Percentiles rank a stretch among this genome's conserved stretches.
These are phyloP conservation scores for Thelaira solivaga DNA, from an alignment of 2,888 invertebrate genomes.

Conservation along the genomic window DNA sequence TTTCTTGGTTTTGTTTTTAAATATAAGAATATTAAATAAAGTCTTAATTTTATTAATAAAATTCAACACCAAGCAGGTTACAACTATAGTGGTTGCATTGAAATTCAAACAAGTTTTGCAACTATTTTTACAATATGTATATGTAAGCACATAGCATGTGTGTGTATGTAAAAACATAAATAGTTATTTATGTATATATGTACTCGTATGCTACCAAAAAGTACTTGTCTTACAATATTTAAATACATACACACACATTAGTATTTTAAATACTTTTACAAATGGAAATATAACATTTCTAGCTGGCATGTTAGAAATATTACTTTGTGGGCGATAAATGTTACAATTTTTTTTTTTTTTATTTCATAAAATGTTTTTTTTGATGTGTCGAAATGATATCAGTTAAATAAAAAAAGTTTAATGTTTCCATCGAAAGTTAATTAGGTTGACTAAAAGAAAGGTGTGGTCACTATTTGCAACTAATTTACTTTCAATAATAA, in stretches of 20 bases:
- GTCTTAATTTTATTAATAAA: not conserved
- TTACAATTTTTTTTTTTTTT: constrained; percentile 9
- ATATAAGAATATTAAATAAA: constrained; percentile 10
- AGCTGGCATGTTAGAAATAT: constrained; percentile 28
- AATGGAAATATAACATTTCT: constrained; percentile 24
- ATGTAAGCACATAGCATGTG: not conserved
- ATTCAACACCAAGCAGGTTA: not conserved
- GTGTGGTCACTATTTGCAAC: constrained; percentile 30
- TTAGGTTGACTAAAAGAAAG: constrained; percentile 29
- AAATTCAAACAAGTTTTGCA: constrained; percentile 43
- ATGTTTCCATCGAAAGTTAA: constrained; percentile 15
- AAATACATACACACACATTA: too few relatives aligned
- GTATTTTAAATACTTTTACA: constrained; percentile 2
- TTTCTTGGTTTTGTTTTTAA: not conserved
- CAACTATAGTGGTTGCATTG: constrained; percentile 13
- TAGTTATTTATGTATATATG: not conserved
- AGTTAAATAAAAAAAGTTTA: not conserved
- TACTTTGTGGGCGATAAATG: constrained; percentile 34
- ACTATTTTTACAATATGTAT: constrained; percentile 24
- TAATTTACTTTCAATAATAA: constrained; percentile 42
- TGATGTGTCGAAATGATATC: not conserved
- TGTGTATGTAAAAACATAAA: not conserved
- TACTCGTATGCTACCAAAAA: not conserved
- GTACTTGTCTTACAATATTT: not conserved
- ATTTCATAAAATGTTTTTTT: too few relatives aligned